Conservation (phyloP, 2,888 invertebrate species). For the Pseudococcus longispinus region DNA sequence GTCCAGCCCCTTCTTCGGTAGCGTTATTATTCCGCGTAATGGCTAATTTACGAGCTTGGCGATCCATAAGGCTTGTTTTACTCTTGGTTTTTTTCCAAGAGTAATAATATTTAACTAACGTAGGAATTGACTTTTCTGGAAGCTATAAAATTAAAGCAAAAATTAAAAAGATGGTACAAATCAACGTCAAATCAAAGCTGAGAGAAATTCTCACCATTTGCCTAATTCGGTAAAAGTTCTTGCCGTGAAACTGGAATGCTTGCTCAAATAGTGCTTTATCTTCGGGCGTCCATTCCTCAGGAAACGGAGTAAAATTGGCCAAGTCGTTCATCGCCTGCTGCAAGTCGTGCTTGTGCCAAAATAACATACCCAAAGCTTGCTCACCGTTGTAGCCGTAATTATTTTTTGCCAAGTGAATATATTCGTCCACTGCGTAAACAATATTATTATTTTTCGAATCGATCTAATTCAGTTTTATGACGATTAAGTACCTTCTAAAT, state of each 20-base stretch:
- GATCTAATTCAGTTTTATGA: neutral
- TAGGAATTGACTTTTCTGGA: conserved; percentile 95
- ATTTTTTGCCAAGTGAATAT: conserved; percentile 91
- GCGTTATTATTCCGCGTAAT: conserved; percentile 59
- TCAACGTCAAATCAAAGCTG: neutral
- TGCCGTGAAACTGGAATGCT: conserved; percentile 97
- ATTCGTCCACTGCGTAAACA: conserved; percentile 83
- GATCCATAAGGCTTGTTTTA: conserved; percentile 92
- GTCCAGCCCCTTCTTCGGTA: conserved; percentile 50
- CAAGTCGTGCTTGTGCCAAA: conserved; percentile 97
- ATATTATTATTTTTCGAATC: neutral
- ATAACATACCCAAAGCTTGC: conserved; percentile 96
- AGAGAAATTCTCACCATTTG: conserved; percentile 79
- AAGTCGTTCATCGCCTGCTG: conserved; percentile 90
- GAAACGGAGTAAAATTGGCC: conserved; percentile 96
- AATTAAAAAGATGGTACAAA: neutral
- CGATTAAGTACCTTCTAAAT: conserved; percentile 78
- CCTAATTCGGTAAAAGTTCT: conserved; percentile 94
- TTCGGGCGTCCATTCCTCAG: conserved; percentile 97
- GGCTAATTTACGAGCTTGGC: conserved; percentile 75
- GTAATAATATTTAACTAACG: conserved; percentile 96
- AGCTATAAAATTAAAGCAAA: conserved; percentile 68
- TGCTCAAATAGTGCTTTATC: conserved; percentile 98
- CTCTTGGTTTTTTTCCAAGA: conserved; percentile 97
- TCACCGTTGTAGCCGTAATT: conserved; percentile 97